phyloP scores from a whole-genome alignment of 1,140 invertebrate genomes.

The Cheumatopsyche charites region DNA sequence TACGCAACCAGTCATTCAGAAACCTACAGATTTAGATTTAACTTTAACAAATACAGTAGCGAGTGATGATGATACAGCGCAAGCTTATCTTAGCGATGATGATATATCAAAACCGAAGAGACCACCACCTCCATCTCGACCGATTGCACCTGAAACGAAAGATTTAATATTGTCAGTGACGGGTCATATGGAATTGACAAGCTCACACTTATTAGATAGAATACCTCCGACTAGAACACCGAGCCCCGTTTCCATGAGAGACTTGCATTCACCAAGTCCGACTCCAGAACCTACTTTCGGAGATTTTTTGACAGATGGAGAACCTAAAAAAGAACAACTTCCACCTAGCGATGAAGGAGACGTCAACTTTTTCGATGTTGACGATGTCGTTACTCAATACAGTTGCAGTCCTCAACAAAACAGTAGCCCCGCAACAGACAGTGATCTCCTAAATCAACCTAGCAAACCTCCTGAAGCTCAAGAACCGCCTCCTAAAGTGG shows the following conservation, averaged over 20 bases:
- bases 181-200: conserved; percentile 86
- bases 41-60: conserved; percentile 38
- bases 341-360: conserved; percentile 30
- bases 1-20: conserved; percentile 52
- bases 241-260: conserved; percentile 79
- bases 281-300: conserved; percentile 76
- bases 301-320: conserved; percentile 66
- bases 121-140: conserved; percentile 66
- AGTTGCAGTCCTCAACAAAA: conserved; percentile 45
- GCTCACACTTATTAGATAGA: conserved; percentile 79
- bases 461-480: conserved; percentile 9
- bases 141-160: conserved; percentile 72
- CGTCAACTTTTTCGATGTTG: conserved; percentile 47
- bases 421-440: conserved; percentile 38
- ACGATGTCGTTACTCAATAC: conserved; percentile 44
- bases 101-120: conserved; percentile 53
- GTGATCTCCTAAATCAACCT: conserved; percentile 33
- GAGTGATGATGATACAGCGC: conserved; percentile 29
- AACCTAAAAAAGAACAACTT: conserved; percentile 49
- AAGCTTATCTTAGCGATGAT: conserved; percentile 49
- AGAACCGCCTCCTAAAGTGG: conserved; percentile 50
- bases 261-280: conserved; percentile 81
- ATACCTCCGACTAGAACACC: conserved; percentile 81
- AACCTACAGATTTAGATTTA: conserved; percentile 52
- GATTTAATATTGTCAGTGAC: conserved; percentile 85